Conservation (phyloP, 2,888 invertebrate species). For the Diploptera punctata region DNA sequence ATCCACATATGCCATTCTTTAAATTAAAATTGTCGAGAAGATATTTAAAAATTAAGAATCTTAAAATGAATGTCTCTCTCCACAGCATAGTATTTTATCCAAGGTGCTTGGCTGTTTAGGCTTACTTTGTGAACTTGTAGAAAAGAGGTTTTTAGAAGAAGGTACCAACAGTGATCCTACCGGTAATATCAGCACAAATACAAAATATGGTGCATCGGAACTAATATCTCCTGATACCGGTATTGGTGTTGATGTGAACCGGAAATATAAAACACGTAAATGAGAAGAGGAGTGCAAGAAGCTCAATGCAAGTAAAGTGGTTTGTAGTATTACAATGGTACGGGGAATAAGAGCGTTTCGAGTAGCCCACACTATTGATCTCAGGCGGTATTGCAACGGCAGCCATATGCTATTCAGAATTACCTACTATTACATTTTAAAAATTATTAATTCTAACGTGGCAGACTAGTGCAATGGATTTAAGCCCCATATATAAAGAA, state of each 20-base stretch:
- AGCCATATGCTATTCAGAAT: too few species aligned
- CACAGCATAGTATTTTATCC: background rate
- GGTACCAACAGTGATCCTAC: background rate
- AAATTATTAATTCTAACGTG: too few species aligned
- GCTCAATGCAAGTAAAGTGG: constrained; percentile 51
- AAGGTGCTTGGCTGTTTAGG: constrained; percentile 59
- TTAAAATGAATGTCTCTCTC: too few species aligned
- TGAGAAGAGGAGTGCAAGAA: constrained; percentile 49
- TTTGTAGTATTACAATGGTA: constrained; percentile 45
- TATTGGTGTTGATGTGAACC: constrained; percentile 44
- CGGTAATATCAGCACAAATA: background rate
- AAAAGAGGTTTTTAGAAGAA: constrained; percentile 83
- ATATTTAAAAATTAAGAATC: too few species aligned
- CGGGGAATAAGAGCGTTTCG: constrained; percentile 34
- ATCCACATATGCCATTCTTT: too few species aligned
- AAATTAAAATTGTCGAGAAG: too few species aligned
- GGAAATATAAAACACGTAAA: constrained; percentile 48
- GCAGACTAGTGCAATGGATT: too few species aligned
- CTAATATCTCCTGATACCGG: constrained; percentile 32
- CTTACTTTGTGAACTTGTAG: constrained; percentile 82
- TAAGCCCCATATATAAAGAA: too few species aligned
- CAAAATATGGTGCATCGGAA: background rate
- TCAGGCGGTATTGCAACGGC: constrained; percentile 3
- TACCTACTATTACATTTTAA: too few species aligned
- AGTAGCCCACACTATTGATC: constrained; percentile 36